Evolutionary conservation across 2,797 vertebrate genomes (phyloP).

Genomic region (Astyanax mexicanus): DNA sequence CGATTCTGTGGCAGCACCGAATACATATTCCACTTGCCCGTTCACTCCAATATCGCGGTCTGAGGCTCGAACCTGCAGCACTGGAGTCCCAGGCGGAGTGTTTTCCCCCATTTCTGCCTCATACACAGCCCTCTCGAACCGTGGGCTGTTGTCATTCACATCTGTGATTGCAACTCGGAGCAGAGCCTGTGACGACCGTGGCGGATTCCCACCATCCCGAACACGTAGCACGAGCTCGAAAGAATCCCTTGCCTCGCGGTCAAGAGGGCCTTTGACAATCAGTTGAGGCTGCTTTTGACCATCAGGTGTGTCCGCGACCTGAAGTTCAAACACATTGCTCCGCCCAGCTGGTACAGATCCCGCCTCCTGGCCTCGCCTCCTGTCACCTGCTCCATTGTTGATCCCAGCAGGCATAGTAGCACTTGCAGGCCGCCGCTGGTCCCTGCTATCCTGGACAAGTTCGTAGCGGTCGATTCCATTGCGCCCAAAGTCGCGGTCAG

Average conservation of each 20-base stretch:
- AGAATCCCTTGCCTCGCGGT: conserved; percentile 91
- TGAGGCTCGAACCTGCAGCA: conserved; percentile 91
- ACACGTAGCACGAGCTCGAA: conserved; percentile 94
- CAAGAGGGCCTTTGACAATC: conserved; percentile 94
- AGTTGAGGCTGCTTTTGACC: conserved; percentile 97
- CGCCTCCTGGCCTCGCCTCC: conserved; percentile 74
- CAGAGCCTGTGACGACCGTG: conserved; percentile 92
- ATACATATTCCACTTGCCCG: conserved; percentile 95
- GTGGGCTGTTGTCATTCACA: conserved; percentile 96
- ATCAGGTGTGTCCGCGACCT: conserved; percentile 95
- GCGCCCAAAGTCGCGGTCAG: conserved; percentile 93
- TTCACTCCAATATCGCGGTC: conserved; percentile 95
- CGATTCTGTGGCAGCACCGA: conserved; percentile 91
- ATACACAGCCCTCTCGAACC: conserved; percentile 92
- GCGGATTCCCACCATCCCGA: conserved; percentile 90
- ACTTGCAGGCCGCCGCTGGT: conserved; percentile 55
- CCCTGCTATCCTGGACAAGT: conserved; percentile 87
- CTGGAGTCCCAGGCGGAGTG: conserved; percentile 92
- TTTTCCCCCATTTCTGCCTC: conserved; percentile 96
- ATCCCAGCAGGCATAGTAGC: conserved; percentile 66
- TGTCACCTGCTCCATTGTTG: conserved; percentile 65
- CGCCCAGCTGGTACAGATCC: conserved; percentile 67
- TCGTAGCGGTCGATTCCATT: conserved; percentile 96
- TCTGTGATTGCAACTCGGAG: conserved; percentile 96
- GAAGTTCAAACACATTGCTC: conserved; percentile 93